Evolutionary conservation across 2,797 vertebrate species (phyloP).

Genomic region (Onychomys torridus): DNA sequence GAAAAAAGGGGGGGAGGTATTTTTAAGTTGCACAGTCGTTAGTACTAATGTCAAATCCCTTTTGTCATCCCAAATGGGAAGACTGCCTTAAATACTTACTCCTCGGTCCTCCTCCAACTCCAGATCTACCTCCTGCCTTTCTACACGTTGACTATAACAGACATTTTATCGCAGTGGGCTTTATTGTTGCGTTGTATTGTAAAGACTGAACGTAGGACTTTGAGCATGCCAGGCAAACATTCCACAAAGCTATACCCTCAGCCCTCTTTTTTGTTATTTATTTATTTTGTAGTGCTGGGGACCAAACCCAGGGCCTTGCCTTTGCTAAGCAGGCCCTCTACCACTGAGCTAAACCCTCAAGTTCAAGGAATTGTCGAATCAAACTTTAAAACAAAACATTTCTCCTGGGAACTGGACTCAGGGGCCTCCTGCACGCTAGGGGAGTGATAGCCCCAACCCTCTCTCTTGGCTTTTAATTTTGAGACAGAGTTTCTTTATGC

Average conservation of each 20-base stretch:
- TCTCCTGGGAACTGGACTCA: background rate
- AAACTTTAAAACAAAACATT: background rate
- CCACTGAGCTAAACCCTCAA: background rate
- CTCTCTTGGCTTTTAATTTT: background rate
- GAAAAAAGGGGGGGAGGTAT: too few relatives aligned
- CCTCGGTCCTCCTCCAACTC: background rate
- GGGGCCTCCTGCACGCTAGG: background rate
- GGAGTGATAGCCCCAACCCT: background rate
- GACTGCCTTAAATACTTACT: background rate
- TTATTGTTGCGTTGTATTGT: background rate
- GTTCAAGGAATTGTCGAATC: background rate
- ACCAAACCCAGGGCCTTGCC: background rate
- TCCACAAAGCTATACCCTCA: background rate
- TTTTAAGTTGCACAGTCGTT: background rate
- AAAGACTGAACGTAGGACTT: background rate
- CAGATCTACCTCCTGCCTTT: background rate
- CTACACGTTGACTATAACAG: rapidly evolving
- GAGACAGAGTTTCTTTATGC: background rate
- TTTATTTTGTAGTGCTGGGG: background rate
- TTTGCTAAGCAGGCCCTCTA: background rate
- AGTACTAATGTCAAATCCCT: background rate
- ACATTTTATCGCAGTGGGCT: background rate
- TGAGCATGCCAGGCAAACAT: background rate
- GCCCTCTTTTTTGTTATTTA: background rate
- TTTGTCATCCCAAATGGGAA: background rate